A percentile compares a stretch with the other conserved stretches of the same genome.
phyloP scores from a whole-genome alignment of 2,797 vertebrate species.

The Notoglanidium macrostoma region DNA sequence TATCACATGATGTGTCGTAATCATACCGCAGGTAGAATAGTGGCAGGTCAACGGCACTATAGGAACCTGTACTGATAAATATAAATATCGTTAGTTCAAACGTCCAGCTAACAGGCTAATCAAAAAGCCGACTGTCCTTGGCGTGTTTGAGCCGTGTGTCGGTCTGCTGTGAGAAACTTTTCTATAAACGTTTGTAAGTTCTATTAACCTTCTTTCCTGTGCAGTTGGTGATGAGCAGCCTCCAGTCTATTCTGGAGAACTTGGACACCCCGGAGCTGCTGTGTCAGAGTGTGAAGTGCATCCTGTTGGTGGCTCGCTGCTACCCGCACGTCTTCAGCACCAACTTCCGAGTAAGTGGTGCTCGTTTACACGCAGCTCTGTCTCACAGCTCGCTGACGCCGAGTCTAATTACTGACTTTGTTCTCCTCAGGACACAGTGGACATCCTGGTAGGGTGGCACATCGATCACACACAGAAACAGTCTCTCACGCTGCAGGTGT shows the following conservation, averaged over 20 bases:
- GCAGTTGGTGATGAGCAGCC: conserved; percentile 96
- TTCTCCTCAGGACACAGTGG: conserved; percentile 91
- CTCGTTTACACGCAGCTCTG: not conserved
- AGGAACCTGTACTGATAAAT: no score
- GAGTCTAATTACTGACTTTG: not conserved
- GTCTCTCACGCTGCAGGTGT: conserved; percentile 91
- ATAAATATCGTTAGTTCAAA: no score
- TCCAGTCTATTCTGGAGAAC: conserved; percentile 97
- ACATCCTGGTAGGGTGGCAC: conserved; percentile 98
- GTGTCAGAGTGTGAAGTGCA: conserved; percentile 95
- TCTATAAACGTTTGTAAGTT: no score
- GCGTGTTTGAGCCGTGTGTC: no score
- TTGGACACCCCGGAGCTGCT: conserved; percentile 97
- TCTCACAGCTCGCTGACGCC: not conserved
- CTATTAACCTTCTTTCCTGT: not conserved
- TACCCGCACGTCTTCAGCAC: conserved; percentile 99
- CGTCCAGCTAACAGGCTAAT: not conserved
- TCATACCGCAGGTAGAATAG: no score
- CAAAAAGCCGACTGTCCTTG: not conserved
- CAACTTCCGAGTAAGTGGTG: conserved; percentile 90
- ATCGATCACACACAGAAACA: conserved; percentile 98
- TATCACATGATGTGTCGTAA: no score
- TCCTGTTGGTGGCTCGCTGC: conserved; percentile 93
- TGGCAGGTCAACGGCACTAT: no score
- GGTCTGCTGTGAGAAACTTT: not conserved